Percentiles rank a stretch among this genome's conserved stretches.
Evolutionary conservation across 1,140 invertebrate genomes (phyloP).

Genomic region (Apis dorsata): DNA sequence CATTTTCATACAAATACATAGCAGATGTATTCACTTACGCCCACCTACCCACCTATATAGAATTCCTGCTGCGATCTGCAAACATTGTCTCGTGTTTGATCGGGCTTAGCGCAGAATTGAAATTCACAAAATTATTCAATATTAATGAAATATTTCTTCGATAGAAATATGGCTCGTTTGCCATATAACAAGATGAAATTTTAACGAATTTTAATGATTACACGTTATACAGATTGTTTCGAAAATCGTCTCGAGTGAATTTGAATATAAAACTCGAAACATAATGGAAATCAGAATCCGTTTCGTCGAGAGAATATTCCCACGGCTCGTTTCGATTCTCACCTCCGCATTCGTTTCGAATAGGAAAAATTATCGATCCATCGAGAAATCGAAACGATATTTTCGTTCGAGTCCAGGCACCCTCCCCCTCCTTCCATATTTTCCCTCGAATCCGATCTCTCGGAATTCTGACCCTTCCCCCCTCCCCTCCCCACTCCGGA

Average conservation of each 20-base stretch:
- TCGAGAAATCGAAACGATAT: background rate
- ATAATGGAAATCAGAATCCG: conserved; percentile 32
- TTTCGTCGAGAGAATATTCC: conserved; percentile 17
- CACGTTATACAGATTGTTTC: background rate
- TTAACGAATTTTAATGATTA: background rate
- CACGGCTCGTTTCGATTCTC: conserved; percentile 25
- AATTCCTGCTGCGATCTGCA: conserved; percentile 1
- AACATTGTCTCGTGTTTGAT: background rate
- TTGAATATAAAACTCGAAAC: too few species aligned
- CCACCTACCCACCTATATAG: conserved; percentile 4
- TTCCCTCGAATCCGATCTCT: too few species aligned
- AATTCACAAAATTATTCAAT: background rate
- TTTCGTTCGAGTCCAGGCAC: background rate
- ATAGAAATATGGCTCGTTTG: too few species aligned
- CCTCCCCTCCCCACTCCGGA: too few species aligned
- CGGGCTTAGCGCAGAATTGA: background rate
- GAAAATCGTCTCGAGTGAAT: background rate
- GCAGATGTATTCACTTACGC: conserved; percentile 13
- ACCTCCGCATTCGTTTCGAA: background rate
- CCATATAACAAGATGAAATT: too few species aligned
- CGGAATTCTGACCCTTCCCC: too few species aligned
- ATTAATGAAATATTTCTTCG: too few species aligned
- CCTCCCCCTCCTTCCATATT: too few species aligned
- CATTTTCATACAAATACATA: background rate
- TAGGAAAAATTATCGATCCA: conserved; percentile 26